Conservation (phyloP, 2,797 vertebrate genomes). For the Xiphorhynchus erythropygius region DNA sequence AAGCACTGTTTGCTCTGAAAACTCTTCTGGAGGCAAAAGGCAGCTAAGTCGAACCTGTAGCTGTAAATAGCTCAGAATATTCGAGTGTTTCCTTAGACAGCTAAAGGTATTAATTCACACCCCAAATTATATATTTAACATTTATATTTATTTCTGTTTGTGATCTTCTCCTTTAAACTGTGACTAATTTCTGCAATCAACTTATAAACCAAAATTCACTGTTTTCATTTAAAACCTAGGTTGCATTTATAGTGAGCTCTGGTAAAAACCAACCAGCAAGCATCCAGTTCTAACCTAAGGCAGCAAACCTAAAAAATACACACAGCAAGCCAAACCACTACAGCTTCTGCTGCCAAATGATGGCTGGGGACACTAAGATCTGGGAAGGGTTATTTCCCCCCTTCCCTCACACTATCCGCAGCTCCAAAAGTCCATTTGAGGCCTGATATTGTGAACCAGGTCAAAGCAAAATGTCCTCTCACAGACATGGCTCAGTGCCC, state of each 20-base stretch:
- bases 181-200: conserved; percentile 43
- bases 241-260: conserved; percentile 25
- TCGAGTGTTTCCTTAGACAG: background rate
- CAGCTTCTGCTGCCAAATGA: background rate
- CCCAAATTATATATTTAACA: background rate
- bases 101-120: conserved; percentile 18
- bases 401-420: background rate
- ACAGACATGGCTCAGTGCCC: background rate
- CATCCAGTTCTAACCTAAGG: conserved; percentile 23
- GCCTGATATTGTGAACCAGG: background rate
- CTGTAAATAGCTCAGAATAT: conserved; percentile 31
- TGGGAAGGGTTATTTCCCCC: background rate
- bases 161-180: background rate
- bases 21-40: background rate
- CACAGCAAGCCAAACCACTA: conserved; percentile 41
- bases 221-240: conserved; percentile 25
- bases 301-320: conserved; percentile 29
- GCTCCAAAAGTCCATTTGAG: background rate
- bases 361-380: conserved; percentile 3
- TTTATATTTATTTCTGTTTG: conserved; percentile 20
- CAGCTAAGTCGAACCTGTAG: background rate
- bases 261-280: conserved; percentile 20
- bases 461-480: background rate
- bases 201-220: conserved; percentile 21
- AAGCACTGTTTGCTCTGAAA: background rate